Base-by-base conservation (phyloP, 53 echinoderm and acorn worm species). In the Crossaster papposus region DNA sequence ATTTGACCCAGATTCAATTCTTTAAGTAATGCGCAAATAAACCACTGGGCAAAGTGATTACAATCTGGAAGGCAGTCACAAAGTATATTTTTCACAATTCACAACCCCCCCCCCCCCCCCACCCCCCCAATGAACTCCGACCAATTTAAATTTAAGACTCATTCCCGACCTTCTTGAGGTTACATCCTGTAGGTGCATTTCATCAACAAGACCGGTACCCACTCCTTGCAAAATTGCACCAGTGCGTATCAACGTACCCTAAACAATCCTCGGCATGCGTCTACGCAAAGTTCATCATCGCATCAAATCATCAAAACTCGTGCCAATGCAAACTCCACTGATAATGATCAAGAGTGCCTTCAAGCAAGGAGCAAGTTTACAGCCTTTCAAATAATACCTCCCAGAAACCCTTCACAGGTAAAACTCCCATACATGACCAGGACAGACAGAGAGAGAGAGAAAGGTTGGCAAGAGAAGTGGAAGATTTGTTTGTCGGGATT, bases 1-100 rank as follows among this genome's bases (percentile, higher is more conserved):
- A 81, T 62, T 34, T 34, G 58, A 55, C 80, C 80, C 50, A 23
- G 52, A 29, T 13, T 54, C 52, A 54, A 80, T 80, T 55, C 55
- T 55, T 55, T 2, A 55, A 55, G 20, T 17, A 18, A 55, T 55
- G 55, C 5, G 14, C 14, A 55, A 55, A 55, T 55, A 17, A 55
- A 17, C 58, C 58, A 58, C 58, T 15, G 58, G n/a, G 58, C 58
- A 58, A 58, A 1, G 58, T 4, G 17, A 58, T 18, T 17, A 58
- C 58, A 58, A 58, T 18, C 58, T 58, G 22, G 22, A 2, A 0
- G 17, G 22, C 44, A 44, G 44, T 44, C 44, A 44, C 44, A 44
- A 44, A 44, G 5, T 58, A 58, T 58, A 8, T 58, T 15, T 20
- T 58, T 58, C 58, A 18, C 58, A 58, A 58, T 3, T 18, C 3